These are phyloP conservation scores for Drosophila lini DNA, from an alignment of 1,140 invertebrate genomes.

Conservation along the genomic window DNA sequence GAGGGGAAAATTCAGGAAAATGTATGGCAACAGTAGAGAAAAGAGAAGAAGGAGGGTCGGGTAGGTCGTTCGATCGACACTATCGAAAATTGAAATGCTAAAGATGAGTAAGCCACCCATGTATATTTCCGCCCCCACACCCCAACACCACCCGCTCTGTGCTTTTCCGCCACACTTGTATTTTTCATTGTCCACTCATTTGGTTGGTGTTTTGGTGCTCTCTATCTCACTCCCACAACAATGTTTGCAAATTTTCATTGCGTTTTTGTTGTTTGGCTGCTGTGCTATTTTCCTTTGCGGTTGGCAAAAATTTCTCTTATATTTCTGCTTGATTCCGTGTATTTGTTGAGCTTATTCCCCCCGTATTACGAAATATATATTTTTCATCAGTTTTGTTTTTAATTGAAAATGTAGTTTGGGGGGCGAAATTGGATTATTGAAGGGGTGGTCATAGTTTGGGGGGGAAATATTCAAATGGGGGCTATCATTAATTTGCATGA, in stretches of 20 bases:
- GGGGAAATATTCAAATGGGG: background rate
- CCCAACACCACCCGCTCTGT: too few species aligned
- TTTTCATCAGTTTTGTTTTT: constrained; percentile 53
- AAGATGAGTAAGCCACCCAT: constrained; percentile 57
- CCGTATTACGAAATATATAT: constrained; percentile 52
- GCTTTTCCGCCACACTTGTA: constrained; percentile 4
- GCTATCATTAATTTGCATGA: constrained; percentile 8
- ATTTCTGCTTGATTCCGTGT: constrained; percentile 23
- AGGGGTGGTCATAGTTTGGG: too few species aligned
- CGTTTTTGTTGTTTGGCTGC: background rate
- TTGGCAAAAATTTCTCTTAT: constrained; percentile 45
- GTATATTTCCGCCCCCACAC: background rate
- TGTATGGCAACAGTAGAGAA: background rate
- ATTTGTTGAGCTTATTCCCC: constrained; percentile 23
- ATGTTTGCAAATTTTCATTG: constrained; percentile 19
- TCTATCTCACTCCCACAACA: constrained; percentile 2
- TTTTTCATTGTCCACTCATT: constrained; percentile 43
- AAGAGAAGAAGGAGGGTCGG: background rate
- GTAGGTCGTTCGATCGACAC: constrained; percentile 21
- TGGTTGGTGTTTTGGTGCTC: background rate
- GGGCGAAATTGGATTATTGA: constrained; percentile 21
- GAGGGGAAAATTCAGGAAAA: constrained; percentile 2
- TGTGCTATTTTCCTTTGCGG: constrained; percentile 27
- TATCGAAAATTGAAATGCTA: constrained; percentile 66
- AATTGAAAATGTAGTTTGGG: constrained; percentile 28